phyloP scores from a whole-genome alignment of 1,140 invertebrate species.

The Drosophila santomea region DNA sequence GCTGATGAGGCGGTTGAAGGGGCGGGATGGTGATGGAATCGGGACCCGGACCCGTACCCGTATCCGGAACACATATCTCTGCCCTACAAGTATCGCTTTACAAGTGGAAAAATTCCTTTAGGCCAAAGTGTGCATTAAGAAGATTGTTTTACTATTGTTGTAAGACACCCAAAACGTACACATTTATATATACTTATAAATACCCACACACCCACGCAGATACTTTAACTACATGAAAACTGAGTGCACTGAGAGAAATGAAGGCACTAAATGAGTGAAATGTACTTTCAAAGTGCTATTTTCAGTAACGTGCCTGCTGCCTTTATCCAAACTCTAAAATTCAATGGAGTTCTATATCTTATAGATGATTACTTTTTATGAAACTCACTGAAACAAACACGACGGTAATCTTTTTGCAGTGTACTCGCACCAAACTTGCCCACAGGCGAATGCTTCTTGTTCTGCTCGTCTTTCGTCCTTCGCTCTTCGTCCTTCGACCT shows the following conservation, averaged over 20 bases:
- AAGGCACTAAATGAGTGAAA: neutral
- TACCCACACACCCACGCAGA: constrained; percentile 11
- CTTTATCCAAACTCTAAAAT: neutral
- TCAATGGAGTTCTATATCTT: neutral
- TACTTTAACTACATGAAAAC: constrained; percentile 74
- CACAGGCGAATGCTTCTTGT: constrained; percentile 38
- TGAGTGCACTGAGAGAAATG: constrained; percentile 44
- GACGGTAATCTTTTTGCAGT: neutral
- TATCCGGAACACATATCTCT: constrained; percentile 31
- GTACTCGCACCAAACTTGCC: constrained; percentile 41
- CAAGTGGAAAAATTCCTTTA: constrained; percentile 82
- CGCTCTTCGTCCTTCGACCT: constrained; percentile 1
- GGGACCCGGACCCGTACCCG: neutral
- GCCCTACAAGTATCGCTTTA: constrained; percentile 70
- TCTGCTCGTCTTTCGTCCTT: constrained; percentile 14
- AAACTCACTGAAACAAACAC: neutral
- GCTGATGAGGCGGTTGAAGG: constrained; percentile 21
- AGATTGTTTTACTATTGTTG: constrained; percentile 84
- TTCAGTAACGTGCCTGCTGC: too few species aligned
- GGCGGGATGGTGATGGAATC: constrained; percentile 8
- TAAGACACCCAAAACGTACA: constrained; percentile 59
- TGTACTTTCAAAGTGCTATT: too few species aligned
- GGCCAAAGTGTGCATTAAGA: constrained; percentile 83
- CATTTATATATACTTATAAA: constrained; percentile 45
- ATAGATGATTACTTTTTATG: neutral